A percentile compares a stretch with the other conserved stretches of the same genome.
Evolutionary conservation across 2,797 vertebrate species (phyloP).

Genomic region (Hypotaenidia okinawae): DNA sequence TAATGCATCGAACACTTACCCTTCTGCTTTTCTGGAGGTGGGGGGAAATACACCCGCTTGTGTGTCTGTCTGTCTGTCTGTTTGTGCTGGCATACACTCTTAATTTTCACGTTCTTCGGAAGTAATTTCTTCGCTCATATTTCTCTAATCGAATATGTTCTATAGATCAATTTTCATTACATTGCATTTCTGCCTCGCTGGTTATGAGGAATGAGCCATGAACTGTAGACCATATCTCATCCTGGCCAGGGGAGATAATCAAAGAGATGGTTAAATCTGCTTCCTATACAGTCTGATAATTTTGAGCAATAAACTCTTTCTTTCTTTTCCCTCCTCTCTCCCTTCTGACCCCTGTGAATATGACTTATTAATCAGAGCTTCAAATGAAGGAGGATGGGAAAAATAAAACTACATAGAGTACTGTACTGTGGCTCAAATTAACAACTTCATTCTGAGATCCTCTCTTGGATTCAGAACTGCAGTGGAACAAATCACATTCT

Average conservation of each 20-base stretch:
- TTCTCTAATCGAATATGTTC: not conserved
- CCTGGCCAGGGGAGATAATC: slow-evolving; percentile 39
- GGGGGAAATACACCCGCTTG: not conserved
- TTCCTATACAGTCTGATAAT: slow-evolving; percentile 3
- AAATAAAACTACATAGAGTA: not conserved
- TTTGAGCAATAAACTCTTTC: not conserved
- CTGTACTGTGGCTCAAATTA: not conserved
- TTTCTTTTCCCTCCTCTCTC: not conserved
- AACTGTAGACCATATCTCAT: slow-evolving; percentile 20
- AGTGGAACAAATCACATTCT: not conserved
- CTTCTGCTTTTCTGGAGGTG: not conserved
- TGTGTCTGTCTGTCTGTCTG: not conserved
- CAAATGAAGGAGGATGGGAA: not conserved
- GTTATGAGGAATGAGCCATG: slow-evolving; percentile 23
- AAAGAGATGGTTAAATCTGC: slow-evolving; percentile 23
- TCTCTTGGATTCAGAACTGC: not conserved
- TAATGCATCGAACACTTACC: not conserved
- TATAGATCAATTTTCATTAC: slow-evolving; percentile 63
- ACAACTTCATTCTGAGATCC: not conserved
- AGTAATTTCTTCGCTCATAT: slow-evolving; percentile 37
- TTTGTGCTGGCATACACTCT: not conserved
- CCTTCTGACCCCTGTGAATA: not conserved
- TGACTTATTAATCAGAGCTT: not conserved
- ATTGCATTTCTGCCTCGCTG: slow-evolving; percentile 44
- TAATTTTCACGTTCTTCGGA: slow-evolving; percentile 24